Percentiles rank a stretch among this genome's conserved stretches.
Conservation (phyloP, 2,888 invertebrate species). For the Myopa tessellatipennis region DNA sequence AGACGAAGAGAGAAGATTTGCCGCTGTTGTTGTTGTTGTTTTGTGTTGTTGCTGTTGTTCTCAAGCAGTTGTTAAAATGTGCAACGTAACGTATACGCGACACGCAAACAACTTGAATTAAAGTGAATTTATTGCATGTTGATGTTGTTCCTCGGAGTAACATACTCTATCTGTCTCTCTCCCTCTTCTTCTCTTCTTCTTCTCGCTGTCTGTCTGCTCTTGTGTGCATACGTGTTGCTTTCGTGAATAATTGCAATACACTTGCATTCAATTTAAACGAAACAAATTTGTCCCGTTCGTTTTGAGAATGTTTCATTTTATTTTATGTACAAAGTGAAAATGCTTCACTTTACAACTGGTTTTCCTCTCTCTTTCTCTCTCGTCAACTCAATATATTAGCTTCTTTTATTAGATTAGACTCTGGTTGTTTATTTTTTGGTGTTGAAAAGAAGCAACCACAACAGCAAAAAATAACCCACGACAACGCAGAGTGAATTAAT, state of each 20-base stretch:
- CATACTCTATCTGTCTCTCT: slow-evolving; percentile 1
- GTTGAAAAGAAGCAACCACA: no score
- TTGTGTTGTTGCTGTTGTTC: slow-evolving; percentile 11
- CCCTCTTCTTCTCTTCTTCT: no score
- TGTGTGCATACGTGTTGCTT: slow-evolving; percentile 17
- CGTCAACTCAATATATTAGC: slow-evolving; percentile 9
- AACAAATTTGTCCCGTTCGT: slow-evolving; percentile 31
- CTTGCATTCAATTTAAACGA: slow-evolving; percentile 30
- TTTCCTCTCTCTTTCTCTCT: neutral
- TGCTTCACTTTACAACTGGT: neutral
- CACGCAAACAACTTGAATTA: slow-evolving; percentile 48
- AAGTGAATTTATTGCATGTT: slow-evolving; percentile 42
- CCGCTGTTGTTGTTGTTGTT: slow-evolving; percentile 17
- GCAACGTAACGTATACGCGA: slow-evolving; percentile 64
- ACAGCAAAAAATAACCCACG: no score
- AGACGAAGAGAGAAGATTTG: no score
- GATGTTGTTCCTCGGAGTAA: neutral
- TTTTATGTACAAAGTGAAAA: neutral
- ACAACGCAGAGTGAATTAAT: neutral
- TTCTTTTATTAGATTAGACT: neutral
- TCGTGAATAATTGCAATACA: slow-evolving; percentile 30
- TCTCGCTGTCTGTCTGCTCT: neutral
- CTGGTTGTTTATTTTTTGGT: neutral
- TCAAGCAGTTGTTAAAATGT: slow-evolving; percentile 56
- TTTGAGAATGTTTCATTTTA: slow-evolving; percentile 1